A percentile compares a stretch with the other conserved stretches of the same genome.
Evolutionary conservation across 1,140 invertebrate species (phyloP).

Genomic region (Teleogryllus occipitalis): DNA sequence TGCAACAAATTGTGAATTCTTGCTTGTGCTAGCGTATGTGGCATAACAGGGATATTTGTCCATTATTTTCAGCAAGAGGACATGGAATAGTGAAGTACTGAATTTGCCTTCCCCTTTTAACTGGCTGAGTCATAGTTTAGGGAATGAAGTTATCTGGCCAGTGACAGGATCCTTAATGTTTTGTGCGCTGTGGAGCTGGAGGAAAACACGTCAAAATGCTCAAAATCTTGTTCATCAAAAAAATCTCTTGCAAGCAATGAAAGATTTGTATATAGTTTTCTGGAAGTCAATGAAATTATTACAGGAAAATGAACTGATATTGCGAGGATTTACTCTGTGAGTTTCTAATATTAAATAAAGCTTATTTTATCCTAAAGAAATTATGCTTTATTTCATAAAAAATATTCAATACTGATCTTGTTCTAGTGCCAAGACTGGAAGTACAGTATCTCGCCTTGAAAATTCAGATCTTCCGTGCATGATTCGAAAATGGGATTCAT

Average conservation of each 20-base stretch:
- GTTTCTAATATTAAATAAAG: background rate
- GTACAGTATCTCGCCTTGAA: background rate
- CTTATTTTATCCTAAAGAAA: too few relatives aligned
- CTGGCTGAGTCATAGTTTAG: background rate
- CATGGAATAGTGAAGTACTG: background rate
- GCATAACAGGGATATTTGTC: background rate
- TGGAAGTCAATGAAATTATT: constrained; percentile 9
- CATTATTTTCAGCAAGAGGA: background rate
- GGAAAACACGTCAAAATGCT: background rate
- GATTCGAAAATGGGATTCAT: background rate
- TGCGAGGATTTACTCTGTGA: constrained; percentile 10
- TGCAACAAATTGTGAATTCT: too few relatives aligned
- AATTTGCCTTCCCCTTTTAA: background rate
- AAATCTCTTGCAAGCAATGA: background rate
- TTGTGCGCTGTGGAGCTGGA: background rate
- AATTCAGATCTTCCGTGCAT: background rate
- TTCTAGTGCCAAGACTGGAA: constrained; percentile 9
- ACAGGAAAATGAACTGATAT: constrained; percentile 11
- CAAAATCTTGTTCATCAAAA: background rate
- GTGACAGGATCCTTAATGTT: background rate
- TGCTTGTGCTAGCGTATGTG: background rate
- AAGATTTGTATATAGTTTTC: background rate
- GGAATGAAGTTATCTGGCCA: background rate
- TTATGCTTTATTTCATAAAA: too few relatives aligned
- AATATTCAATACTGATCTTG: background rate